Percentiles rank a stretch among this genome's conserved stretches.
Conservation (phyloP, 2,797 vertebrate species). For the Neomorphus geoffroyi region DNA sequence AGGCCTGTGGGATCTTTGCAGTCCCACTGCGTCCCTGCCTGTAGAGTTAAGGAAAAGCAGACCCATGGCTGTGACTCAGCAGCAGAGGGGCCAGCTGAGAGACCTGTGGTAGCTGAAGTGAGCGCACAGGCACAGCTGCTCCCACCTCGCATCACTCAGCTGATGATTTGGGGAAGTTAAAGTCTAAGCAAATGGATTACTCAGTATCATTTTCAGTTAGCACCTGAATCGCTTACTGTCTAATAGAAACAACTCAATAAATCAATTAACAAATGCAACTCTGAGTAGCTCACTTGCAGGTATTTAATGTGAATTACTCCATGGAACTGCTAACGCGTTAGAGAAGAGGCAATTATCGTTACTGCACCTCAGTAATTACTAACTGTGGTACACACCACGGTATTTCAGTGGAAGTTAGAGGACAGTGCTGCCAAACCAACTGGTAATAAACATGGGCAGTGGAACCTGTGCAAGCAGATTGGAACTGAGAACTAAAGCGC, state of each 20-base stretch:
- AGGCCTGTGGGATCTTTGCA: neutral
- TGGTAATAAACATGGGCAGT: neutral
- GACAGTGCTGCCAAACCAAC: neutral
- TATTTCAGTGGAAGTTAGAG: conserved; percentile 1
- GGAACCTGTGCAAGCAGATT: neutral
- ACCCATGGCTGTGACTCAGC: neutral
- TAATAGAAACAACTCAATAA: conserved; percentile 48
- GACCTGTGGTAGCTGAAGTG: neutral
- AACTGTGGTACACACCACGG: neutral
- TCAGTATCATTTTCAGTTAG: conserved; percentile 41
- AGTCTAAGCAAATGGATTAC: conserved; percentile 4
- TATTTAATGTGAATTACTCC: conserved; percentile 50
- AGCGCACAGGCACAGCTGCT: neutral
- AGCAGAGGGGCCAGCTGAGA: neutral
- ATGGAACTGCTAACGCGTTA: conserved; percentile 38
- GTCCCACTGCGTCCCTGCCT: neutral
- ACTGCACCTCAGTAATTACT: conserved; percentile 39
- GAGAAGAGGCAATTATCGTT: conserved; percentile 47
- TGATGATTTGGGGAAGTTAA: neutral
- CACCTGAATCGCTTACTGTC: neutral
- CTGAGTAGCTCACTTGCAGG: conserved; percentile 24
- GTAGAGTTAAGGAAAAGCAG: neutral
- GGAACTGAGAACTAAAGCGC: neutral
- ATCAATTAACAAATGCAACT: conserved; percentile 58
- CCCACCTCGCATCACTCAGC: fast-evolving